A percentile compares a stretch with the other conserved stretches of the same genome.
These are phyloP conservation scores for Synergus umbraculus DNA, from an alignment of 2,888 invertebrate species.

Conservation along the genomic window DNA sequence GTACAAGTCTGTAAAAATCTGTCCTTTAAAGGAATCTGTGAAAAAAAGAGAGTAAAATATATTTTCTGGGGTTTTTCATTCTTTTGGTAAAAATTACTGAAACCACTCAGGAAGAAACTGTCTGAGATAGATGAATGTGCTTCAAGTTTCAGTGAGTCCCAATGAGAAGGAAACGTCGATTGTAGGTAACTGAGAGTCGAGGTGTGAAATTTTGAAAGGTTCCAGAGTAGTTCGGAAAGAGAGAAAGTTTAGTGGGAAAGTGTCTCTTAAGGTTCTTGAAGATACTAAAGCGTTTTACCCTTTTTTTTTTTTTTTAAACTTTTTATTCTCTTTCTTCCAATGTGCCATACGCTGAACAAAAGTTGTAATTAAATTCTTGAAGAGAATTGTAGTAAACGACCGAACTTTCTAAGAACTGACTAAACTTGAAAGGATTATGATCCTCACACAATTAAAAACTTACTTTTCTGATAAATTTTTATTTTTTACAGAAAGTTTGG, in stretches of 20 bases:
- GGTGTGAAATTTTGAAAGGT: slow-evolving; percentile 37
- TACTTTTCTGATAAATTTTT: neutral
- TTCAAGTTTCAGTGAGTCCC: neutral
- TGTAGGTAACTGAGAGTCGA: neutral
- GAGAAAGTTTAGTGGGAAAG: slow-evolving; percentile 30
- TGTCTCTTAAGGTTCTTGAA: slow-evolving; percentile 14
- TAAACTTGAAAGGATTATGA: slow-evolving; percentile 26
- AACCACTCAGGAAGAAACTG: neutral
- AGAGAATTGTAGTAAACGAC: slow-evolving; percentile 31
- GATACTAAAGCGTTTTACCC: slow-evolving; percentile 26
- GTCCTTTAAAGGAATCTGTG: too few relatives aligned
- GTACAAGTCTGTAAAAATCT: too few relatives aligned
- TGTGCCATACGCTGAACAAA: slow-evolving; percentile 26
- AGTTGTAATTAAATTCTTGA: slow-evolving; percentile 36
- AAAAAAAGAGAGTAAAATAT: too few relatives aligned
- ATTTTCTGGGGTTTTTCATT: too few relatives aligned
- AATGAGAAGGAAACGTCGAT: neutral
- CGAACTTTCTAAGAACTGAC: slow-evolving; percentile 9
- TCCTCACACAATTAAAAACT: slow-evolving; percentile 4
- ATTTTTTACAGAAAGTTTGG: too few relatives aligned
- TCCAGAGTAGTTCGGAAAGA: slow-evolving; percentile 24
- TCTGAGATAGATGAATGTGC: neutral
- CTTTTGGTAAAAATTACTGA: neutral
- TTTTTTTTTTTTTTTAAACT: neutral
- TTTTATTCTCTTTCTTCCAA: slow-evolving; percentile 23